Base-by-base conservation (phyloP, 1,140 invertebrate species). In the Lysiphlebus fabarum region DNA sequence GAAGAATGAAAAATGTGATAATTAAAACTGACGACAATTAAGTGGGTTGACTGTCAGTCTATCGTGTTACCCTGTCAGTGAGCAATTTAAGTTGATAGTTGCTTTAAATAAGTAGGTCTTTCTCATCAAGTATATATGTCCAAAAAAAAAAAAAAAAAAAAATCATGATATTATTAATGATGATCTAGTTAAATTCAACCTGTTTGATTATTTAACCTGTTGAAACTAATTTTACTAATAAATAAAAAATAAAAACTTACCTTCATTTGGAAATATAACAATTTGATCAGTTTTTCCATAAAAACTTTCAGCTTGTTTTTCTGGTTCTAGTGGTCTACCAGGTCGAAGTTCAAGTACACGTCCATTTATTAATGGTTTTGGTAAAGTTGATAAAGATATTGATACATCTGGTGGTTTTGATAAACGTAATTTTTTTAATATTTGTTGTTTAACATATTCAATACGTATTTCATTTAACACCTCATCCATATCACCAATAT, bases 371-470 rank as follows among this genome's bases (percentile, higher is more conserved):
- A 90, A 80, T 4, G 88, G 87, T 68, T 84, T 84, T 0, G 88
- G 88, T 63, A 90, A 72, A 26, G 83, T 82, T 61, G 83, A 82
- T 2, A 85, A 70, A 5, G 83, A 71, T 14, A 81, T 66, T 7
- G 83, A 82, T 3, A 84, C 82, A 45, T 83, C 82, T 7, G 90
- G 90, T 60, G 86, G 86, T 69, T 87, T 86, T 45, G 85, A 89
- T 2, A 92, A 70, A 57, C 89, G 74, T 45, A 92, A 69, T 70
- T 91, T 91, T 72, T 86, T 87, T 51, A 92, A 70, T 12, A 92
- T 92, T 74, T 91, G 89, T 64, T 90, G 84, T 69, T 92, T 92
- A 8, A 91, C 88, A 61, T 88, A 88, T 70, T 91, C 89, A 42
- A 91, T 84, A 53, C 89, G 75, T 12, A 86, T 65, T n/a, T 80